Base-by-base conservation (phyloP, 2,797 vertebrate species). In the Pampus argenteus region DNA sequence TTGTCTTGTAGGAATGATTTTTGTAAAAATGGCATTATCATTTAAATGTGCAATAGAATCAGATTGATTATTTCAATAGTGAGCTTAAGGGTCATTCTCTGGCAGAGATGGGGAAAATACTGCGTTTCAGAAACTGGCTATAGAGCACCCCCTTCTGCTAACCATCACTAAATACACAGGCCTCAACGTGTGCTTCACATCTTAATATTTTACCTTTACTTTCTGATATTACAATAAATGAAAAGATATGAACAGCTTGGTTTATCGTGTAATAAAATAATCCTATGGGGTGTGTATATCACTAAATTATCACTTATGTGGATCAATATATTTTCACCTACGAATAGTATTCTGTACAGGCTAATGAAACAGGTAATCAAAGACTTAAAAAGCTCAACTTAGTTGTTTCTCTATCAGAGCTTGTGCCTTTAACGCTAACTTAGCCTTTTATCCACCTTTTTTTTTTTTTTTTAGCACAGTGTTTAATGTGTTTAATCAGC, bases 81-180 rank as follows among this genome's bases (percentile, higher is more conserved):
- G 3, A 52, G 6, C 14, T 23, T 3, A 4, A 6, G 31, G 15
- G 18, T 45, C 4, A 36, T 67, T 11, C 14, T 56, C 18, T 23
- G 52, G 13, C 48, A 45, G 29, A 61, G n/a, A 42, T 1, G 17
- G 5, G 5, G 15, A 47, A 20, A 57, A 13, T 20, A 7, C 22
- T 25, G 47, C 17, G 25, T 6, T 40, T 48, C 5, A 48, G 61
- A 48, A 49, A 38, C 47, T 74, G 76, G 55, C 15, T n/a, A 44
- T 22, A 65, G 69, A 82, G 60, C 63, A 4, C 48, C 81, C 28
- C 57, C 87, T 88, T 66, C 72, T 88, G 90, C 70, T 57, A 59
- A 54, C 0, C 0, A 18, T 1, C 3, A 36, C 14, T 23, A 49
- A 67, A 6, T 61, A 58, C 74, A 81, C 5, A 18, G 9, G 15